Percentiles rank a stretch among this genome's conserved stretches.
These are phyloP conservation scores for Drosophila tripunctata DNA, from an alignment of 2,888 invertebrate species.

Conservation along the genomic window DNA sequence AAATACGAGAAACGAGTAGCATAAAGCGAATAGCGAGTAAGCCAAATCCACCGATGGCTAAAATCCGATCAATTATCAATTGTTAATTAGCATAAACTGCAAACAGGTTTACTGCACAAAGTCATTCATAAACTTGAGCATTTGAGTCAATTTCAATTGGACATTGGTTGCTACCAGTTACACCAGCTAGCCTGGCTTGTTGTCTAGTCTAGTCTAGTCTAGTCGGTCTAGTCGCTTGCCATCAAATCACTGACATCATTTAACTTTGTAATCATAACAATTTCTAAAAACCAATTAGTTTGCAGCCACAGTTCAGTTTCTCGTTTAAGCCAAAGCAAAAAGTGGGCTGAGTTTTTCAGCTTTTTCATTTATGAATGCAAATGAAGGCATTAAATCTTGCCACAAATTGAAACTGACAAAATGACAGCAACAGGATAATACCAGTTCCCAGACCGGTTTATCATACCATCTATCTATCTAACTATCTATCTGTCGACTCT, in stretches of 20 bases:
- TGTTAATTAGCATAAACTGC: slow-evolving; percentile 68
- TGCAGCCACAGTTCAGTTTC: slow-evolving; percentile 37
- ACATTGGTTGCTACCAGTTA: slow-evolving; percentile 1
- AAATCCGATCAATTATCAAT: slow-evolving; percentile 48
- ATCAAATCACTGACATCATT: slow-evolving; percentile 74
- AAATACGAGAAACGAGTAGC: too few relatives aligned
- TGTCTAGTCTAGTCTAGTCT: too few relatives aligned
- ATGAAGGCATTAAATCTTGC: slow-evolving; percentile 76
- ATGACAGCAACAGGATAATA: slow-evolving; percentile 69
- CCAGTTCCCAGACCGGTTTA: slow-evolving; percentile 50
- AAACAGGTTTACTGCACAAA: slow-evolving; percentile 61
- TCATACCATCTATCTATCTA: neutral
- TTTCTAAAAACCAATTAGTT: slow-evolving; percentile 76
- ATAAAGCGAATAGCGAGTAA: slow-evolving; percentile 4
- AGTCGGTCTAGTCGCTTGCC: slow-evolving; percentile 45
- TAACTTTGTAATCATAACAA: slow-evolving; percentile 79
- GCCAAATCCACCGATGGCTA: slow-evolving; percentile 16
- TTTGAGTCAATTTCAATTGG: slow-evolving; percentile 42
- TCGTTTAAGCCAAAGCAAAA: slow-evolving; percentile 32
- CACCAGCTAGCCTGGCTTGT: slow-evolving; percentile 10
- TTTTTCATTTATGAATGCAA: slow-evolving; percentile 77
- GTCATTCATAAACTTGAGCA: slow-evolving; percentile 66
- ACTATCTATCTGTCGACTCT: neutral
- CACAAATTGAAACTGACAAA: slow-evolving; percentile 75
- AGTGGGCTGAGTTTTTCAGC: slow-evolving; percentile 65